Evolutionary conservation across 1,140 invertebrate genomes (phyloP).

Genomic region (Aphaenogaster rudis): DNA sequence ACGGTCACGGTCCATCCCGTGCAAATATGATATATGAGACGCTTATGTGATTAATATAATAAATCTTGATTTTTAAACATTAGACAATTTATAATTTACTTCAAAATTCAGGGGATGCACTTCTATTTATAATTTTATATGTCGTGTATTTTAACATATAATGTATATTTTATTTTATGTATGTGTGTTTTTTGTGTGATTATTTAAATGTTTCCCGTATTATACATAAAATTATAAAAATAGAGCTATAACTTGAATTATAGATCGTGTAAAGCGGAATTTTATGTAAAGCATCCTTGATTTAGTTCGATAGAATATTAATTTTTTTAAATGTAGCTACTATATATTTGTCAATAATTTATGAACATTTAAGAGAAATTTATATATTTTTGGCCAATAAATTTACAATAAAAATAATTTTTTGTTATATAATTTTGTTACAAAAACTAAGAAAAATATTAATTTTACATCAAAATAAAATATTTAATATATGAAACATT

Average conservation of each 20-base stretch:
- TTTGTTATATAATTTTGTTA: not conserved
- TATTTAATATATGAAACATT: not conserved
- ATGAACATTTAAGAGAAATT: not conserved
- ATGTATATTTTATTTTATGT: not conserved
- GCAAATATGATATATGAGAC: conserved; percentile 35
- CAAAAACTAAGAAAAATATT: not conserved
- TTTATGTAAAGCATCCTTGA: not conserved
- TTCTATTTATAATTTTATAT: not conserved
- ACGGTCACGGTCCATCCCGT: conserved; percentile 9
- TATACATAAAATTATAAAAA: conserved; percentile 3
- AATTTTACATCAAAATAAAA: not conserved
- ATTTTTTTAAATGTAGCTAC: not conserved
- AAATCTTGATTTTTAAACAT: conserved; percentile 29
- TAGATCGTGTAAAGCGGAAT: not conserved
- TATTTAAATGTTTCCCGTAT: not conserved
- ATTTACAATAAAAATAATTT: not conserved
- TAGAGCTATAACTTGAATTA: not conserved
- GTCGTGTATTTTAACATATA: not conserved
- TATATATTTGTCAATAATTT: not conserved
- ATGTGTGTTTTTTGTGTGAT: not conserved
- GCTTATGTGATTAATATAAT: conserved; percentile 22
- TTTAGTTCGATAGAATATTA: not conserved
- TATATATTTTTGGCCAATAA: not conserved
- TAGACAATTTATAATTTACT: not conserved
- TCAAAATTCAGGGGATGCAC: not conserved